Evolutionary conservation across 2,113 vertebrate species (phyloP), one percentile per base, ranked within the genome.

Genomic region (Oplegnathus fasciatus): DNA sequence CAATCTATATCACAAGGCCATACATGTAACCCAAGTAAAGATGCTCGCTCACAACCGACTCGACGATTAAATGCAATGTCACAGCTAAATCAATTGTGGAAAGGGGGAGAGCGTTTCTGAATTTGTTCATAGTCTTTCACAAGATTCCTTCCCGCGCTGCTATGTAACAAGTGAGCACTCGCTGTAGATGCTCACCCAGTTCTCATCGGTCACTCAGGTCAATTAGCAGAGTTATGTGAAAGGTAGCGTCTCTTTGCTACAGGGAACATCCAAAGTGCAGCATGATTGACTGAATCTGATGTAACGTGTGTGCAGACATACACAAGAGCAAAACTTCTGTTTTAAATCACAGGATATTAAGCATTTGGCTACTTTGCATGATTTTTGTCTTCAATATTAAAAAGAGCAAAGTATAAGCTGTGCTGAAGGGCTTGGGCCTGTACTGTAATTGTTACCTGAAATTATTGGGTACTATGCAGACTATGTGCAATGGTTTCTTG

Each of bases 201-300:
- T 91, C 85, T 79, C 68, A 17, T 55, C 32, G 20, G 69, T 83
- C 82, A 78, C 73, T 86, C 50, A 9, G 75, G 78, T 90, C 89
- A 92, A 92, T 93, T 94, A 93, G 77, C 85, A 82, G 74, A 84
- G 34, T 61, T 22, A 20, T 61, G 88, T 68, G 69, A 90, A 86
- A 91, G 75, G 81, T 80, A 64, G 78, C 75, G 28, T 75, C 6
- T 82, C 82, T 84, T 73, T 75, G 82, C 78, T 37, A 88, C 48
- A 85, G 84, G 72, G 88, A 81, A 62, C 88, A 86, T 86, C 79
- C 80, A 90, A 81, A 86, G 88, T 67, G 67, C 76, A 88, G 69
- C 60, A 1, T 72, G 80, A 87, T 65, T 79, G 84, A 81, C 80
- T 84, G 68, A 61, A 65, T 66, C 48, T 74, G 80, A 75, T 79